Evolutionary conservation across 2,888 invertebrate species (phyloP).

Genomic region (Drosophila aldrichi): DNA sequence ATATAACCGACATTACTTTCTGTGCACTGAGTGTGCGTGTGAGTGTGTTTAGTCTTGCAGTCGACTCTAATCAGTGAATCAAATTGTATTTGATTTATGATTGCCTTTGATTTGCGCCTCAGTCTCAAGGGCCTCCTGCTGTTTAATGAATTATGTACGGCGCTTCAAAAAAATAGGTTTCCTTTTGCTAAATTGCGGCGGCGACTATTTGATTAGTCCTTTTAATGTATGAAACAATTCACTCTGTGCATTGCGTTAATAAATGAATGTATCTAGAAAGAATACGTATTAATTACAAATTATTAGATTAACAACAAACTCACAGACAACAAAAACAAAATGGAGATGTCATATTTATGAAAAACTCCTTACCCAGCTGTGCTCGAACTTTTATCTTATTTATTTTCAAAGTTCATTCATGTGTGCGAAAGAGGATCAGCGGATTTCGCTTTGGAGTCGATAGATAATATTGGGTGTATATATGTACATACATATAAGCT

Average conservation of each 20-base stretch:
- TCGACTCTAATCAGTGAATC: constrained; percentile 70
- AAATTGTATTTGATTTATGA: constrained; percentile 72
- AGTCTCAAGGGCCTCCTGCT: constrained; percentile 31
- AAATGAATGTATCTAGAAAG: neutral
- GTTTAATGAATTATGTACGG: constrained; percentile 63
- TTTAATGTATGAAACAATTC: neutral
- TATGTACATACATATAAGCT: constrained; percentile 27
- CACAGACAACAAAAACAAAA: neutral
- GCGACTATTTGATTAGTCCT: constrained; percentile 2
- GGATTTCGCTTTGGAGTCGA: constrained; percentile 14
- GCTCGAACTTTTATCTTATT: constrained; percentile 1
- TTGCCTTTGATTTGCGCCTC: constrained; percentile 58
- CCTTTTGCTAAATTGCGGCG: neutral
- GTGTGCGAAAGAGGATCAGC: constrained; percentile 18
- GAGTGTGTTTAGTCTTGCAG: constrained; percentile 24
- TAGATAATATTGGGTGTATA: constrained; percentile 12
- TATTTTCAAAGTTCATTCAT: neutral
- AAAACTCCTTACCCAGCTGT: constrained; percentile 10
- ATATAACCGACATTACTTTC: neutral
- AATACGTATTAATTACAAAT: neutral
- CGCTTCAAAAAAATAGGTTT: constrained; percentile 36
- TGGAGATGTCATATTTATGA: constrained; percentile 1
- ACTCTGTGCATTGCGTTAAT: neutral
- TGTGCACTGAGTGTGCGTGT: neutral
- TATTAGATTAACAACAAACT: neutral